phyloP scores from a whole-genome alignment of 2,797 vertebrate species.

The Onychomys leucogaster region DNA sequence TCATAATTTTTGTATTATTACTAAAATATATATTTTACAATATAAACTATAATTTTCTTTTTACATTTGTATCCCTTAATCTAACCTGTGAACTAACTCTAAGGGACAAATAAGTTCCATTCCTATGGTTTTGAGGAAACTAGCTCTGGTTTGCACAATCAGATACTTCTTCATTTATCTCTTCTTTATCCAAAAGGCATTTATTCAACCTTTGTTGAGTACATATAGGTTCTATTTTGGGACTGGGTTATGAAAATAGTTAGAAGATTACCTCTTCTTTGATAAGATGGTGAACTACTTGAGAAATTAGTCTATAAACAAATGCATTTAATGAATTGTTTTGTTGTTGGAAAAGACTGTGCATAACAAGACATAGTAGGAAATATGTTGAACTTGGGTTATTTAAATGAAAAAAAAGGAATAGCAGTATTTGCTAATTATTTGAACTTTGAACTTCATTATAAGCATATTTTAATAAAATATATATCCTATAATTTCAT shows the following conservation, averaged over 20 bases:
- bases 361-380: neutral
- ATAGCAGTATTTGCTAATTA: constrained; percentile 17
- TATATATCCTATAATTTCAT: neutral
- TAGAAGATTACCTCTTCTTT: neutral
- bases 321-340: neutral
- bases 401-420: neutral
- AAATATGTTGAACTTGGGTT: neutral
- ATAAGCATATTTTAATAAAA: constrained; percentile 20
- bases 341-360: neutral
- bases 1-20: neutral
- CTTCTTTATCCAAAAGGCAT: neutral
- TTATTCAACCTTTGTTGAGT: neutral
- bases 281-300: neutral
- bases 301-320: neutral
- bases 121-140: neutral
- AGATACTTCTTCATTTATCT: neutral
- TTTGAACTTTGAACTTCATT: neutral
- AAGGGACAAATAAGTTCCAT: neutral
- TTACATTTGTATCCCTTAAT: neutral
- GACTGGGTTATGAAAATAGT: neutral
- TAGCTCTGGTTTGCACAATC: neutral
- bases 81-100: neutral
- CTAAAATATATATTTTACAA: neutral
- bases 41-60: neutral
- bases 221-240: neutral